phyloP scores from a whole-genome alignment of 2,888 invertebrate species.

The Chydorus sphaericus region DNA sequence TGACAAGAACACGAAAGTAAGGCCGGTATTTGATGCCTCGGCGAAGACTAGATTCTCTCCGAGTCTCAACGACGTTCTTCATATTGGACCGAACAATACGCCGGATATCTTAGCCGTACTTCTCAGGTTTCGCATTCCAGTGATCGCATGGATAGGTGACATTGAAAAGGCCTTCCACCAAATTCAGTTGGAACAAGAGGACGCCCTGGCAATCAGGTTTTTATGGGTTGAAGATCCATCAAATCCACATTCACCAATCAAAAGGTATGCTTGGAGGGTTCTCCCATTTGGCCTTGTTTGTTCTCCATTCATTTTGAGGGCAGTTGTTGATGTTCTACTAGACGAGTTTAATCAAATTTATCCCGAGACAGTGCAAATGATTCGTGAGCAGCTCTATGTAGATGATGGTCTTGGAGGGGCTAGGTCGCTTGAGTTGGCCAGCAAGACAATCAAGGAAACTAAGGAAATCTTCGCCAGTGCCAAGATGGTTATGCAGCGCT shows the following conservation, averaged over 20 bases:
- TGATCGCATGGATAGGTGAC: conserved; percentile 22
- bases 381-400: neutral
- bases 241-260: neutral
- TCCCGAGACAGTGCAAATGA: neutral
- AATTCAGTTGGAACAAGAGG: conserved; percentile 20
- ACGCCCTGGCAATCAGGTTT: conserved; percentile 21
- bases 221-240: conserved; percentile 12
- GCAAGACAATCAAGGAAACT: neutral
- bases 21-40: conserved; percentile 10
- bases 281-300: neutral
- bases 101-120: conserved; percentile 22
- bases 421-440: neutral
- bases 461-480: neutral
- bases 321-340: neutral
- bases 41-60: no score
- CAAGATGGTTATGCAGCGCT: neutral
- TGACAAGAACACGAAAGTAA: neutral
- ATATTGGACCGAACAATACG: conserved; percentile 23
- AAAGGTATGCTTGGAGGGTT: neutral
- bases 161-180: conserved; percentile 24
- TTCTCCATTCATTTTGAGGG: conserved; percentile 6
- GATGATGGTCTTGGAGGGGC: no score
- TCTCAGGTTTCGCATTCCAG: conserved; percentile 21
- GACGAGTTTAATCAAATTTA: neutral
- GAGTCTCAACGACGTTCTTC: conserved; percentile 22